Evolutionary conservation across 1,140 invertebrate genomes (phyloP).

Genomic region (Drosophila tsacasi): DNA sequence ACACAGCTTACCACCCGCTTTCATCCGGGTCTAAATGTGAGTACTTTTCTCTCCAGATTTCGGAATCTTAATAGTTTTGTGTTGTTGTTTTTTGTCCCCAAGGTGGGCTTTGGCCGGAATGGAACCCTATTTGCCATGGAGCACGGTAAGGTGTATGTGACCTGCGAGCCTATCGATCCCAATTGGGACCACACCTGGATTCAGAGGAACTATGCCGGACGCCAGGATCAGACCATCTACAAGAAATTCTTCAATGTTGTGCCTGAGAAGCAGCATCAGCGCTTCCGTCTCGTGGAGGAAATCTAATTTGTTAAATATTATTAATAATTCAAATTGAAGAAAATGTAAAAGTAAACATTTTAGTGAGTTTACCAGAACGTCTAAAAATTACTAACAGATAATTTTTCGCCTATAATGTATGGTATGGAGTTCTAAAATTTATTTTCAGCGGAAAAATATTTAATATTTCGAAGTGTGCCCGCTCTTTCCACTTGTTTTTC

Average conservation of each 20-base stretch:
- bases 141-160: slow-evolving; percentile 90
- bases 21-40: slow-evolving; percentile 93
- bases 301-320: slow-evolving; percentile 85
- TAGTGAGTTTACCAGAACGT: too few relatives aligned
- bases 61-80: neutral
- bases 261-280: slow-evolving; percentile 89
- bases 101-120: slow-evolving; percentile 92
- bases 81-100: neutral
- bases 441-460: too few relatives aligned
- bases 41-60: slow-evolving; percentile 6
- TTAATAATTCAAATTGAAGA: slow-evolving; percentile 5
- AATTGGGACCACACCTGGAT: slow-evolving; percentile 91
- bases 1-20: slow-evolving; percentile 90
- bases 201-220: slow-evolving; percentile 87
- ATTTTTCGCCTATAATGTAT: too few relatives aligned
- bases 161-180: slow-evolving; percentile 91
- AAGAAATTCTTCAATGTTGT: slow-evolving; percentile 94
- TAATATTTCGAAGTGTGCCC: too few relatives aligned
- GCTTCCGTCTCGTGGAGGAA: slow-evolving; percentile 91
- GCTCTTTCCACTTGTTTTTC: too few relatives aligned
- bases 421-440: too few relatives aligned
- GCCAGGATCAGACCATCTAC: slow-evolving; percentile 89
- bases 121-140: slow-evolving; percentile 91
- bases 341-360: neutral
- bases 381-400: too few relatives aligned